Conservation (phyloP, 1,140 invertebrate species). For the Drosophila nikananu region DNA sequence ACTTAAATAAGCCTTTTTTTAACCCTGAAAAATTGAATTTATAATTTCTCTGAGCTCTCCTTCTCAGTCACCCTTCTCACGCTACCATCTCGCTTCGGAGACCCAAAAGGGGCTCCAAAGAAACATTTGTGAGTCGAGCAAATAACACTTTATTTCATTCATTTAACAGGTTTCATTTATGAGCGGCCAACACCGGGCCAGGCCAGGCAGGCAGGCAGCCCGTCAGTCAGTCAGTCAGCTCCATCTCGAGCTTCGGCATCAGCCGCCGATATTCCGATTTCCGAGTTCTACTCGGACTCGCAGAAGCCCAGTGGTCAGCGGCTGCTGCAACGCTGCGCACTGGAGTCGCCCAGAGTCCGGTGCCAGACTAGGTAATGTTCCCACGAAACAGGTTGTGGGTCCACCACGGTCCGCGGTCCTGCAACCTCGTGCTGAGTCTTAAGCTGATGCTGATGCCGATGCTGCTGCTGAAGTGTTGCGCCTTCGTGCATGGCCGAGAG, state of each 20-base stretch:
- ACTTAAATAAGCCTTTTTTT: too few relatives aligned
- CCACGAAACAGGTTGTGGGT: conserved; percentile 84
- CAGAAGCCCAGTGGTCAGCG: conserved; percentile 61
- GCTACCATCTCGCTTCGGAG: conserved; percentile 14
- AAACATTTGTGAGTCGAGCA: conserved; percentile 83
- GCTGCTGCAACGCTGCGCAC: conserved; percentile 38
- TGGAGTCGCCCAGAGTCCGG: conserved; percentile 63
- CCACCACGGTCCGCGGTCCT: conserved; percentile 43
- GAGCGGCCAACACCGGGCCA: conserved; percentile 57
- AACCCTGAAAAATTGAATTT: too few relatives aligned
- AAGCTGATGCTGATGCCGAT: conserved; percentile 22
- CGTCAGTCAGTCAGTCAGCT: conserved; percentile 40
- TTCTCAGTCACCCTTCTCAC: conserved; percentile 1
- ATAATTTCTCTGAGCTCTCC: background rate
- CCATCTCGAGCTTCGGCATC: conserved; percentile 15
- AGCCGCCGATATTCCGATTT: conserved; percentile 3
- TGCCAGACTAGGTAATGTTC: conserved; percentile 84
- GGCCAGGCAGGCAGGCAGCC: conserved; percentile 30
- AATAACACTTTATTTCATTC: conserved; percentile 84
- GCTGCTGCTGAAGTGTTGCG: conserved; percentile 69
- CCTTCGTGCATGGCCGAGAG: conserved; percentile 79
- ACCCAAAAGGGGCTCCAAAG: conserved; percentile 56
- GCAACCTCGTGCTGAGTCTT: conserved; percentile 26
- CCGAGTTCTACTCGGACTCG: conserved; percentile 18
- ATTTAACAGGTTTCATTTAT: conserved; percentile 84